phyloP scores from a whole-genome alignment of 2,113 vertebrate genomes.

The Cyprinus carpio region DNA sequence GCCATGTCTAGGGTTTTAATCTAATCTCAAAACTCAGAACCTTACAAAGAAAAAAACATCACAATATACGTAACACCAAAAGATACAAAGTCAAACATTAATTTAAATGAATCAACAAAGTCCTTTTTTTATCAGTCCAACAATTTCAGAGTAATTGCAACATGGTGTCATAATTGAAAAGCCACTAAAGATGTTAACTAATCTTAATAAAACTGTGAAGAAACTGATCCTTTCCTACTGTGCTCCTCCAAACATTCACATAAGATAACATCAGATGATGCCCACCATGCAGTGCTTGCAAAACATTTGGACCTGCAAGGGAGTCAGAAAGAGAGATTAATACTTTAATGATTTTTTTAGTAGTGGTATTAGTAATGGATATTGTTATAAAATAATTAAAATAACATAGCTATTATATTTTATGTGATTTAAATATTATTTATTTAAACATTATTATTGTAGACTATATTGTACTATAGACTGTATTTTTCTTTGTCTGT shows the following conservation, averaged over 20 bases:
- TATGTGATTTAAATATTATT: not conserved
- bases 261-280: not conserved
- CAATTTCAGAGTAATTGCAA: not conserved
- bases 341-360: not conserved
- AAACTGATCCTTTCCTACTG: conserved; percentile 6
- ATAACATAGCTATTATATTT: not conserved
- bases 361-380: not conserved
- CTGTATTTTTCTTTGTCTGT: not conserved
- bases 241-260: conserved; percentile 18
- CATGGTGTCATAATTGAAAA: conserved; percentile 23
- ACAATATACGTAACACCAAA: not conserved
- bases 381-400: conserved; percentile 16
- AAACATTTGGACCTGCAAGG: conserved; percentile 43
- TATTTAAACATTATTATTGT: not conserved
- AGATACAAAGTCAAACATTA: not conserved
- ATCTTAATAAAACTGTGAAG: conserved; percentile 22
- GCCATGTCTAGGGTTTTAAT: not conserved
- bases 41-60: conserved; percentile 11
- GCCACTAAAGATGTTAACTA: conserved; percentile 19
- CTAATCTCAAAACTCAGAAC: conserved; percentile 27
- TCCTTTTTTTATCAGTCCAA: not conserved
- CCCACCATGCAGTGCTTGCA: not conserved
- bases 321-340: not conserved
- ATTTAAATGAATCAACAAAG: not conserved
- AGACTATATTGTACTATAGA: too few relatives aligned